Conservation (phyloP, 2,888 invertebrate genomes). For the Coremacera marginata region DNA sequence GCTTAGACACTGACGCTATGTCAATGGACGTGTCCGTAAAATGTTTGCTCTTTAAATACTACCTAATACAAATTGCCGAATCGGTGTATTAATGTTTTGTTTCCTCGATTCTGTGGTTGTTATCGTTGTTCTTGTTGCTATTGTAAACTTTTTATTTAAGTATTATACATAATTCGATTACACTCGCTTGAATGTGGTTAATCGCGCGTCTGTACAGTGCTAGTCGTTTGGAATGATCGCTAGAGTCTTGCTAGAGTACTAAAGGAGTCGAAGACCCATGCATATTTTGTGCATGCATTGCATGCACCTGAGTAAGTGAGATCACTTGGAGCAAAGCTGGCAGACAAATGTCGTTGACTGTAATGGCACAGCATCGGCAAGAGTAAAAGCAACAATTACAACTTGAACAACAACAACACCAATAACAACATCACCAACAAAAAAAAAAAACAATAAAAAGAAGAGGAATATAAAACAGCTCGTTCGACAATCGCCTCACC, state of each 20-base stretch:
- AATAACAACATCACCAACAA: conserved; percentile 1
- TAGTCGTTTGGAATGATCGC: background rate
- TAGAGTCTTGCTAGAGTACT: background rate
- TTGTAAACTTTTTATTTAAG: too few species aligned
- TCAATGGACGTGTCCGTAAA: too few species aligned
- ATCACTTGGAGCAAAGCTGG: background rate
- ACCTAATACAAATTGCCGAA: too few species aligned
- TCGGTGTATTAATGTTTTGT: too few species aligned
- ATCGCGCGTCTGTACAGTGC: conserved; percentile 2
- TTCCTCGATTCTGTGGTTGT: background rate
- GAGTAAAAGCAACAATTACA: background rate
- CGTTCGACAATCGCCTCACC: background rate
- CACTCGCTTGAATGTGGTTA: conserved; percentile 20
- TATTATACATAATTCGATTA: conserved; percentile 1
- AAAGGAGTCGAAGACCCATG: background rate
- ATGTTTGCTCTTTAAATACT: too few species aligned
- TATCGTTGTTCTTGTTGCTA: background rate
- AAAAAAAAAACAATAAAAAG: background rate
- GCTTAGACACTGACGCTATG: too few species aligned
- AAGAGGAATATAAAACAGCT: background rate
- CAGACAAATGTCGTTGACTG: conserved; percentile 29
- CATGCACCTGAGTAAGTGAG: conserved; percentile 29
- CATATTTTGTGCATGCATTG: background rate
- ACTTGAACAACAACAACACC: conserved; percentile 20
- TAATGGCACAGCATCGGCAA: conserved; percentile 1